These are phyloP conservation scores for Willowsia nigromaculata DNA, from an alignment of 2,888 invertebrate genomes.

Conservation along the genomic window DNA sequence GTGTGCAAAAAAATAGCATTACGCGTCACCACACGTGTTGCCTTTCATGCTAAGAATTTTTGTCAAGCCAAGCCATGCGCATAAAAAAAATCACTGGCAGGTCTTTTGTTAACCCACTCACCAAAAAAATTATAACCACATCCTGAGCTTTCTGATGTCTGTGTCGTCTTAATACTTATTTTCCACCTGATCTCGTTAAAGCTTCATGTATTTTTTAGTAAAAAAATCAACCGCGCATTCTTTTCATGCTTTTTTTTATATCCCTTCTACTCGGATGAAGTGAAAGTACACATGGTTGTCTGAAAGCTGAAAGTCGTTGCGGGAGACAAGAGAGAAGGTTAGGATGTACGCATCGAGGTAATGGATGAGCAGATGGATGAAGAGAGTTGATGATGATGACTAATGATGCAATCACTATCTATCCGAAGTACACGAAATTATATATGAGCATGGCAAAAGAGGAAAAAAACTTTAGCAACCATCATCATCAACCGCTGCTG, in stretches of 20 bases:
- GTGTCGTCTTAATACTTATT: neutral
- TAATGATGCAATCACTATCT: constrained; percentile 62
- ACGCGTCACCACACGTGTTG: too few relatives aligned
- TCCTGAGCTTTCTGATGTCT: neutral
- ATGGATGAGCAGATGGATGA: constrained; percentile 60
- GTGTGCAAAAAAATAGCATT: too few relatives aligned
- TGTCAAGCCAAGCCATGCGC: neutral
- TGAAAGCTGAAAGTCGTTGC: neutral
- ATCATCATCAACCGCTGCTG: too few relatives aligned
- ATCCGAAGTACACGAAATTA: neutral
- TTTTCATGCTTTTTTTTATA: neutral
- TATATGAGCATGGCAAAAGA: neutral
- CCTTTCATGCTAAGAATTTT: neutral
- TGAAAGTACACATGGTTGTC: neutral
- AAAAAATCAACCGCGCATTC: neutral
- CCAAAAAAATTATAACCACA: neutral
- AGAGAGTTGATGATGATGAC: constrained; percentile 33
- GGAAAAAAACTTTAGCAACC: neutral
- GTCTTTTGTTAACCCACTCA: neutral
- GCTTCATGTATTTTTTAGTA: neutral
- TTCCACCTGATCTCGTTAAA: neutral
- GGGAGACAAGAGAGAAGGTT: neutral
- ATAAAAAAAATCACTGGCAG: neutral
- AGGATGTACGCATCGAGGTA: neutral
- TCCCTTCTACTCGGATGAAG: neutral